Evolutionary conservation across 2,797 vertebrate species (phyloP), one percentile per base, ranked within the genome.

Genomic region (Vespertilio murinus): DNA sequence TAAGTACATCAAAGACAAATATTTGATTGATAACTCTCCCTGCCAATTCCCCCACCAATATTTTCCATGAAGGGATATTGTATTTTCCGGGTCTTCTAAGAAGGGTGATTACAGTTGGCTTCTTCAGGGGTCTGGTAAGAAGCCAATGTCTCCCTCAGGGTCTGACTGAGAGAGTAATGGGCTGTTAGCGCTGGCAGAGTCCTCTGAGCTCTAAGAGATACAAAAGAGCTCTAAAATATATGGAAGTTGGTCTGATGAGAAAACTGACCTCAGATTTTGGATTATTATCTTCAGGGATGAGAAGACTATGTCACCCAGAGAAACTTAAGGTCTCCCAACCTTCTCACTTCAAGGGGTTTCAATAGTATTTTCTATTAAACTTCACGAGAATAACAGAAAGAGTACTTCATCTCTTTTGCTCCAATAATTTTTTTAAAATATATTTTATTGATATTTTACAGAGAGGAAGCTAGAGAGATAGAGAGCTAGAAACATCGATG

Each of bases 21-120:
- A 90, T 79, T n/a, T 54, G 4, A 95, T 74, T 47, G 47, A 86
- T 56, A 95, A 92, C 74, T 92, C 86, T 83, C 47, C 52, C 42
- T 74, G 49, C 28, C 35, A 92, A 87, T 90, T 64, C 33, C 56
- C 95, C 71, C 42, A 78, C 42, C 28, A 69, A 45, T 35, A 45
- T 47, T 89, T 93, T 92, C 54, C 49, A 90, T 28, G n/a, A 92
- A 93, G 52, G 74, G 22, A 22, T 22, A 82, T 4, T 92, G 30
- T 45, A 80, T 38, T 81, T 88, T 71, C 65, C 40, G 20, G 52
- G 25, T 90, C n/a, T 93, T 79, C 28, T 23, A 71, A 69, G 64
- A 90, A 88, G 0, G 28, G 17, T 2, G 12, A 86, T 74, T n/a
- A 52, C 2, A 81, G 35, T 52, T 5, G 16, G 22, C 33, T 83